phyloP scores from a whole-genome alignment of 2,113 vertebrate genomes.

The Pteruthius melanotis region DNA sequence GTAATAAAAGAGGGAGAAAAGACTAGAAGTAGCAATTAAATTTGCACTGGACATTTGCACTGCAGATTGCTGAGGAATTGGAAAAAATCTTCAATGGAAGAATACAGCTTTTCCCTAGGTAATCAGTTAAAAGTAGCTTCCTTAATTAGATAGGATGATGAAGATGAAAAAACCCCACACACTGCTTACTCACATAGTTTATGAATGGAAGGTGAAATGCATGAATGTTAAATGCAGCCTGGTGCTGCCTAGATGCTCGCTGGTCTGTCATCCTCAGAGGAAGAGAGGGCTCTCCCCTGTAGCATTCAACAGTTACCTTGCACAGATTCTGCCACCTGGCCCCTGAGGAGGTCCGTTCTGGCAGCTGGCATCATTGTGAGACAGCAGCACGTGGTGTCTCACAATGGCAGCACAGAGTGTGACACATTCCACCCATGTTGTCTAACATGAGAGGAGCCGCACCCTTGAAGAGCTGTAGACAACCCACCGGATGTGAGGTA shows the following conservation, averaged over 20 bases:
- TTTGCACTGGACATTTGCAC: background rate
- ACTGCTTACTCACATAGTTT: background rate
- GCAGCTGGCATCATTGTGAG: background rate
- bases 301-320: background rate
- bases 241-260: background rate
- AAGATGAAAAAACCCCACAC: background rate
- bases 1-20: background rate
- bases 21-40: background rate
- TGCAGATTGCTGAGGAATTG: background rate
- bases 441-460: accelerated
- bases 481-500: background rate
- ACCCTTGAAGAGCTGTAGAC: background rate
- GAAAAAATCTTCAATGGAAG: background rate
- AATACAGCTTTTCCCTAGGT: background rate
- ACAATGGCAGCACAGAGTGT: too few relatives aligned
- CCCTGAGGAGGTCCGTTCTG: background rate
- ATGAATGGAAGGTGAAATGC: background rate
- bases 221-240: background rate
- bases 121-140: background rate
- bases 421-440: background rate
- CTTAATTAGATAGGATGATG: background rate
- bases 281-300: background rate
- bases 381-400: background rate
- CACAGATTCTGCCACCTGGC: background rate
- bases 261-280: background rate